Evolutionary conservation across 2,113 vertebrate species (phyloP).

Genomic region (Hypocryptadius cinnamomeus): DNA sequence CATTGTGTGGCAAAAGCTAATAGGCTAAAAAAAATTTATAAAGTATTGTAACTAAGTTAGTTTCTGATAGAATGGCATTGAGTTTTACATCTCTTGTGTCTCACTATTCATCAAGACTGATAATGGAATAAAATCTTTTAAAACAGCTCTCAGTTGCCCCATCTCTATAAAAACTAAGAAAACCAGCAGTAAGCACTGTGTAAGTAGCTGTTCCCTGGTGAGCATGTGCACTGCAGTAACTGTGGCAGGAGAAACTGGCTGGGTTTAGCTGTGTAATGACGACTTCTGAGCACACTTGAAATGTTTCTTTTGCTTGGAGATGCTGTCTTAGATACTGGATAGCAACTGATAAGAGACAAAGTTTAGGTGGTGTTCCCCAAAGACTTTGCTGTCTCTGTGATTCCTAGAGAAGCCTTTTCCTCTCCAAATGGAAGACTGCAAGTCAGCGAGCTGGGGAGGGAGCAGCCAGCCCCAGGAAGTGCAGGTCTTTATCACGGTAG

Average conservation of each 20-base stretch:
- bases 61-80: background rate
- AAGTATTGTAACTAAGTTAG: background rate
- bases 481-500: background rate
- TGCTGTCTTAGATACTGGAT: background rate
- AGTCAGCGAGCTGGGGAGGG: background rate
- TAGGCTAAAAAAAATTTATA: background rate
- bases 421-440: background rate
- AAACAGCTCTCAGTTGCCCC: background rate
- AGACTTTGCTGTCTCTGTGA: background rate
- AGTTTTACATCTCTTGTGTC: background rate
- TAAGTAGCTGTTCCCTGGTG: background rate
- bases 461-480: background rate
- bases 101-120: background rate
- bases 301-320: background rate
- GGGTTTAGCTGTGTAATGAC: background rate
- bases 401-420: background rate
- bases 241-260: background rate
- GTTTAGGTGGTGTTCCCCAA: background rate
- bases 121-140: background rate
- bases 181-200: background rate
- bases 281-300: background rate
- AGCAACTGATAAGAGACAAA: background rate
- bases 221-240: background rate
- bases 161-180: background rate
- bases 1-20: background rate